phyloP scores from a whole-genome alignment of 2,888 invertebrate genomes.

The Diplolepis rosae region DNA sequence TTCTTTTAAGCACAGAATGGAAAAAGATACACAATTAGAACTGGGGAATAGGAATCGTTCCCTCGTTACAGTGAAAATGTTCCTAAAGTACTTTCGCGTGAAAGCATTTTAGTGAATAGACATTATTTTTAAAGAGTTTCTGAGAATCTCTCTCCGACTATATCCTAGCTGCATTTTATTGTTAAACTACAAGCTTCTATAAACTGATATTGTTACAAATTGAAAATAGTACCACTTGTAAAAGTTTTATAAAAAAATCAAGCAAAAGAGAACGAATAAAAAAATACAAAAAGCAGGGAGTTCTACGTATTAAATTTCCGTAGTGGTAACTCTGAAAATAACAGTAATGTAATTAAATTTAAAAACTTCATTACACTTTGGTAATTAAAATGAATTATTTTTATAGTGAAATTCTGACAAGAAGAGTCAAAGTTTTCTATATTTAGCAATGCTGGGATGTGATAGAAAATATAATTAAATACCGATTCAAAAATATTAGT shows the following conservation, averaged over 20 bases:
- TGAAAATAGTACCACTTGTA: too few relatives aligned
- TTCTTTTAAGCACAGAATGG: neutral
- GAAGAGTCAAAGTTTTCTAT: neutral
- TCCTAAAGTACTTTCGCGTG: neutral
- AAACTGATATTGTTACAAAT: too few relatives aligned
- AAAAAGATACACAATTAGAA: neutral
- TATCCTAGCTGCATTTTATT: neutral
- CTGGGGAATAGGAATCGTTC: constrained; percentile 1
- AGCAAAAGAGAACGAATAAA: too few relatives aligned
- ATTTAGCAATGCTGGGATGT: neutral
- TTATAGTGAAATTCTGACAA: neutral
- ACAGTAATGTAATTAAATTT: neutral
- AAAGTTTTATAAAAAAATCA: too few relatives aligned
- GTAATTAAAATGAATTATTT: neutral
- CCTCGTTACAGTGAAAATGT: neutral
- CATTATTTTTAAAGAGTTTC: neutral
- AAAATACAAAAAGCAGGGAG: too few relatives aligned
- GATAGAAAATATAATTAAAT: neutral
- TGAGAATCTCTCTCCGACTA: neutral
- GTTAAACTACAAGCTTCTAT: neutral
- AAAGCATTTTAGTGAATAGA: neutral
- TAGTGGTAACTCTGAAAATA: too few relatives aligned
- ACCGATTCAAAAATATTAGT: too few relatives aligned
- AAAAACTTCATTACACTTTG: neutral
- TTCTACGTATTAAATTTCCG: too few relatives aligned